Evolutionary conservation across 1,140 invertebrate genomes (phyloP).

Genomic region (Hyles euphorbiae): DNA sequence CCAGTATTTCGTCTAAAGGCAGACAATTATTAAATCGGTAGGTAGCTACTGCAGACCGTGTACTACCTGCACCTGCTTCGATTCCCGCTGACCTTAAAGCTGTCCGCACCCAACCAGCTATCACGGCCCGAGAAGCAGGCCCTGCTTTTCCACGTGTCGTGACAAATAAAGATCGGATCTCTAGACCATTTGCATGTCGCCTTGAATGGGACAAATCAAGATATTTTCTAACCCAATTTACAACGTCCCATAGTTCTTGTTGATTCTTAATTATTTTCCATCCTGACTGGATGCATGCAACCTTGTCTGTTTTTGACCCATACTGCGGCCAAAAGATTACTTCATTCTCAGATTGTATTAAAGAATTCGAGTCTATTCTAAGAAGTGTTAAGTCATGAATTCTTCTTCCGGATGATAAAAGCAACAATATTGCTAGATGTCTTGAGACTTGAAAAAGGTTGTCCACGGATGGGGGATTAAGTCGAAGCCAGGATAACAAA

Average conservation of each 20-base stretch:
- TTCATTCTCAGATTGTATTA: slow-evolving; percentile 9
- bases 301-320: slow-evolving; percentile 26
- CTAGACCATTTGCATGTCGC: no score
- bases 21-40: slow-evolving; percentile 22
- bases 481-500: slow-evolving; percentile 4
- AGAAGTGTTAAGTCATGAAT: slow-evolving; percentile 26
- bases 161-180: no score
- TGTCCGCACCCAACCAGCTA: no score
- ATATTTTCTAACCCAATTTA: no score
- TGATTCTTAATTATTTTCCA: slow-evolving; percentile 24
- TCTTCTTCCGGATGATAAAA: slow-evolving; percentile 23
- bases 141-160: no score
- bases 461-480: slow-evolving; percentile 3
- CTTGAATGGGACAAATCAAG: no score
- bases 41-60: slow-evolving; percentile 29
- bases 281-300: slow-evolving; percentile 16
- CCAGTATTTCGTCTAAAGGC: slow-evolving; percentile 29
- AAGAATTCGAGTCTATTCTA: slow-evolving; percentile 1
- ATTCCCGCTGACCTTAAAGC: no score
- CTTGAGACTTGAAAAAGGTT: slow-evolving; percentile 15
- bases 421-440: slow-evolving; percentile 14
- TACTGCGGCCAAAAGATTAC: slow-evolving; percentile 22
- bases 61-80: no score
- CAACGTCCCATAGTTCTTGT: slow-evolving; percentile 22
- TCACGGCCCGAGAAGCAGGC: no score